Evolutionary conservation across 2,113 vertebrate species (phyloP).

Genomic region (Pitta sordida): DNA sequence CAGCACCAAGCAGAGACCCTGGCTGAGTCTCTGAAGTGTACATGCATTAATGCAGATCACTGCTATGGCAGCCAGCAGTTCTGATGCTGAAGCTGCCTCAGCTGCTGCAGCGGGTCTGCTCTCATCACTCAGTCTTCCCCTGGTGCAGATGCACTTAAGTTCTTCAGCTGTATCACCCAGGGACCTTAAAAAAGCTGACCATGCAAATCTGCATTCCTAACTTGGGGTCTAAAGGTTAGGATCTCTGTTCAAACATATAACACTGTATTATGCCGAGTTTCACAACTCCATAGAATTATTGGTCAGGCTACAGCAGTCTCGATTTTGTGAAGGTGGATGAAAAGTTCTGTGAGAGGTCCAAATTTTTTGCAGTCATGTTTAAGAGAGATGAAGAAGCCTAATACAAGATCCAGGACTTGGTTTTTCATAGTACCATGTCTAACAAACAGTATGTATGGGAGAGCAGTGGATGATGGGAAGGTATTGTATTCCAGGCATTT

Average conservation of each 20-base stretch:
- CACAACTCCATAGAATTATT: neutral
- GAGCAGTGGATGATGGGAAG: neutral
- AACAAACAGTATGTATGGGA: neutral
- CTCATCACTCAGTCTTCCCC: neutral
- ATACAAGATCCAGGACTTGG: neutral
- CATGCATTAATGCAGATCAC: neutral
- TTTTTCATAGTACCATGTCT: neutral
- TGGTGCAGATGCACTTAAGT: neutral
- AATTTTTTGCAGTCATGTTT: neutral
- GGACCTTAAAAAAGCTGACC: neutral
- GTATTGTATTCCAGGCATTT: neutral
- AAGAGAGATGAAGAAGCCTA: neutral
- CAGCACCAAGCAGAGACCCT: neutral
- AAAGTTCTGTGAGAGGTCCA: neutral
- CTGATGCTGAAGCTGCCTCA: neutral
- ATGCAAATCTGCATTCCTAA: neutral
- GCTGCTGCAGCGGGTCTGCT: neutral
- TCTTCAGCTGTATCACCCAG: neutral
- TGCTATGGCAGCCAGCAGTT: neutral
- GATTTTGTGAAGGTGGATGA: neutral
- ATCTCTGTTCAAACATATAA: neutral
- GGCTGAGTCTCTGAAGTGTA: neutral
- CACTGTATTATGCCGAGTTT: neutral
- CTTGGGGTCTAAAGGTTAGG: neutral
- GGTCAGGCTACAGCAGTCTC: neutral